Conservation (phyloP, 2,113 vertebrate species). For the Loxodonta africana region DNA sequence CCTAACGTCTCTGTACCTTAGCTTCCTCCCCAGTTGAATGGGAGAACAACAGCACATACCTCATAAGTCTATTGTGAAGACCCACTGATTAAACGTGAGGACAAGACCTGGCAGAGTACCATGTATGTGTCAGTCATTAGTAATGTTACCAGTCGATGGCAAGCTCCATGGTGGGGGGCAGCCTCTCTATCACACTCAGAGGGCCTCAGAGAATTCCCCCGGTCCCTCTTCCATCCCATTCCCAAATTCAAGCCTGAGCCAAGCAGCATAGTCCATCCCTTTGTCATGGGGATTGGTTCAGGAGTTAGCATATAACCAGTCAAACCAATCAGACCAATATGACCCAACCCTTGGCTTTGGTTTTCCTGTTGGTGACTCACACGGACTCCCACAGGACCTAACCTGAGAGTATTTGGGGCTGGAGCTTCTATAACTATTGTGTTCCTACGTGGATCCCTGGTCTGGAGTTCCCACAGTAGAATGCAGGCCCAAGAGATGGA, state of each 20-base stretch:
- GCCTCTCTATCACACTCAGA: background rate
- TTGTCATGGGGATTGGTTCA: background rate
- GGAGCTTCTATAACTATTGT: background rate
- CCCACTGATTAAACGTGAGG: background rate
- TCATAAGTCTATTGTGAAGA: background rate
- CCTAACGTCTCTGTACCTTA: background rate
- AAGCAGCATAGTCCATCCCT: background rate
- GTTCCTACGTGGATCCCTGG: background rate
- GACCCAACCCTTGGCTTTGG: background rate
- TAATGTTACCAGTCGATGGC: rapidly evolving
- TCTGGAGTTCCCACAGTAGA: background rate
- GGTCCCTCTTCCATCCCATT: background rate
- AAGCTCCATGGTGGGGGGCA: background rate
- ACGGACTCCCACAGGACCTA: background rate
- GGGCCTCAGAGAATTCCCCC: background rate
- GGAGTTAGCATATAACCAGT: background rate
- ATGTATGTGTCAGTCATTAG: rapidly evolving
- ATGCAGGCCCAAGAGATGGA: background rate
- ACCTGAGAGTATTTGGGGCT: no score
- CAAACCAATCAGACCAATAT: background rate
- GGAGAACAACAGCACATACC: background rate
- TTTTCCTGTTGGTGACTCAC: background rate
- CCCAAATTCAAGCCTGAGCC: background rate
- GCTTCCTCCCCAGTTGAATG: background rate
- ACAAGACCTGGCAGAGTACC: background rate